Base-by-base conservation (phyloP, 2,113 vertebrate species). In the Willisornis vidua region DNA sequence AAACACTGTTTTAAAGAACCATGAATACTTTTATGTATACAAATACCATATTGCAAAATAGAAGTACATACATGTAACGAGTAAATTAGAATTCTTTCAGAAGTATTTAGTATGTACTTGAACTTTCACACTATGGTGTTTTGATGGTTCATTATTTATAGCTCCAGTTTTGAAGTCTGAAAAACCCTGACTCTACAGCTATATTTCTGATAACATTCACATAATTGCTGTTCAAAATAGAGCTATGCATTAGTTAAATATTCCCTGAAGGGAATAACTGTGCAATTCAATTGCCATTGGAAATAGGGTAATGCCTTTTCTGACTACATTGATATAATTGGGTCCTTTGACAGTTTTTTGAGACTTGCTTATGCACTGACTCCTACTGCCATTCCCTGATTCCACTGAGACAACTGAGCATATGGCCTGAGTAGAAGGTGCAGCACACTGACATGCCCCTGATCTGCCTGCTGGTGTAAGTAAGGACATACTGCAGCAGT, bases 401-500 rank as follows among this genome's bases (percentile, higher is more conserved):
- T 78, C 29, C 29, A 1, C 18, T 2, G 0, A 22, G 19, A 46
- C 0, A 11, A 3, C 28, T 20, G 39, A 61, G 25, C 12, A 37
- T 19, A 3, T 12, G 48, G 24, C 19, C 29, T 35, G 22, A 22
- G 35, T 16, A 16, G 20, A 52, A 61, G 39, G 7, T 35, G 9
- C 41, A n/a, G 19, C 12, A 33, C 4, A 10, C 12, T 2, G 2
- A 33, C 2, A 6, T 46, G 48, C 5, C 49, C 11, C 39, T 62
- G 8, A 13, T 37, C 33, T 46, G 37, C 18, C 19, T 49, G 51
- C 14, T 58, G 43, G 25, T 37, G n/a, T 39, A 14, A 89, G 29
- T 6, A 58, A 18, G 19, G 14, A 3, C 4, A 0, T 52, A 14
- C 41, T 89, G 51, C 5, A 4, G 11, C n/a, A 31, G 4, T 39